phyloP scores from a whole-genome alignment of 2,113 vertebrate species.

The Delphinus delphis region DNA sequence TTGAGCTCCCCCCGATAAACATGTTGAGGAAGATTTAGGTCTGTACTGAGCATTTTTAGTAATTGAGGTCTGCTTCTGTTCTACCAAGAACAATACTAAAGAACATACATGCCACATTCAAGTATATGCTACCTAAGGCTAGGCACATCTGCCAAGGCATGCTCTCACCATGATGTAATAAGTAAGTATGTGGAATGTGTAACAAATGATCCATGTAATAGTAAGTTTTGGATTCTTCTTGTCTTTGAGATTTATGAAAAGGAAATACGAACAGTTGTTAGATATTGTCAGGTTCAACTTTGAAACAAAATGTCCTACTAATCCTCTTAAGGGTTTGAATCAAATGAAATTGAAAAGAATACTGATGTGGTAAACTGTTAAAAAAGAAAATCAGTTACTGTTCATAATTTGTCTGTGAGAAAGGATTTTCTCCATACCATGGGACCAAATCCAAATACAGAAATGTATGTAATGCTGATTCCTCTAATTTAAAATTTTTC shows the following conservation, averaged over 20 bases:
- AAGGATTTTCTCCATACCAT: constrained; percentile 1
- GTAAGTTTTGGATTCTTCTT: constrained; percentile 10
- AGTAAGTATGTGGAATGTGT: background rate
- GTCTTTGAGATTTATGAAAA: constrained; percentile 35
- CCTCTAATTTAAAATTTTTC: constrained; percentile 14
- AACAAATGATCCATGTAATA: background rate
- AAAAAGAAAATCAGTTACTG: background rate
- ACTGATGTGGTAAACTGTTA: background rate
- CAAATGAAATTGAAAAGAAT: background rate
- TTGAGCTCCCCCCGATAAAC: background rate
- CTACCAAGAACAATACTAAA: background rate
- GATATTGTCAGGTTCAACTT: background rate
- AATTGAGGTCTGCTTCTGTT: background rate
- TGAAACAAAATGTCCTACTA: constrained; percentile 3
- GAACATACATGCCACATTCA: background rate
- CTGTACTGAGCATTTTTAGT: background rate
- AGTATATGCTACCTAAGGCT: background rate
- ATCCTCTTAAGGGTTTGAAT: constrained; percentile 6
- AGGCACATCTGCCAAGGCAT: background rate
- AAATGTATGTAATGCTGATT: constrained; percentile 1
- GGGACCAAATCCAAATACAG: background rate
- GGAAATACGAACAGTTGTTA: background rate
- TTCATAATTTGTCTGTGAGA: background rate
- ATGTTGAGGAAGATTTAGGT: background rate
- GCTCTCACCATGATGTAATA: background rate